Evolutionary conservation across 1,140 invertebrate species (phyloP).

Genomic region (Linepithema humile): DNA sequence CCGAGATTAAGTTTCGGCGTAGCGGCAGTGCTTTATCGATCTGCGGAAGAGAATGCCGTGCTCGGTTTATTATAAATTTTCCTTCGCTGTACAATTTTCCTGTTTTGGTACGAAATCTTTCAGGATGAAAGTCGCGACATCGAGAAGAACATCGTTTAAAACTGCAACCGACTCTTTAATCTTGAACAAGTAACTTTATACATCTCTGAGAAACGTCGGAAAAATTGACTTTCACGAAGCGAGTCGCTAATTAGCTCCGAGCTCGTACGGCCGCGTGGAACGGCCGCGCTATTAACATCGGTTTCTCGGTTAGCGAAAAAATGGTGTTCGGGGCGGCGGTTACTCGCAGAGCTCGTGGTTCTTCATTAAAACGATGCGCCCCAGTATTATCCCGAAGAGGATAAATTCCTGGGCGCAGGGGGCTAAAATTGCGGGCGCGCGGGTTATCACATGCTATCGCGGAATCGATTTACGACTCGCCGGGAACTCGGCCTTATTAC

Average conservation of each 20-base stretch:
- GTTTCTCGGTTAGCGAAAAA: constrained; percentile 25
- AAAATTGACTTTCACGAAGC: constrained; percentile 24
- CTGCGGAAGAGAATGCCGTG: constrained; percentile 1
- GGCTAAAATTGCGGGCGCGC: constrained; percentile 25
- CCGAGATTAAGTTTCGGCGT: constrained; percentile 37
- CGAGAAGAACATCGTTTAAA: not conserved
- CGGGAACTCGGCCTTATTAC: constrained; percentile 27
- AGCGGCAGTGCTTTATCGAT: constrained; percentile 27
- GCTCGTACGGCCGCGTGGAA: not conserved
- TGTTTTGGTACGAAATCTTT: not conserved
- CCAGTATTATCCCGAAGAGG: constrained; percentile 24
- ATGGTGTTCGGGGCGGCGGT: constrained; percentile 30
- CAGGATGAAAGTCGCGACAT: not conserved
- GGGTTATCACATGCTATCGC: constrained; percentile 38
- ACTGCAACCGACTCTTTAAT: not conserved
- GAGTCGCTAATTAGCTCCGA: constrained; percentile 4
- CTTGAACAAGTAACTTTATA: not conserved
- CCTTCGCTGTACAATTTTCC: not conserved
- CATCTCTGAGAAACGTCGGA: not conserved
- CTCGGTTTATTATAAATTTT: constrained; percentile 44
- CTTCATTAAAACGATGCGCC: constrained; percentile 50
- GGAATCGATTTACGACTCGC: constrained; percentile 46
- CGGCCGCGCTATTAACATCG: constrained; percentile 20
- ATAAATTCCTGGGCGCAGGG: constrained; percentile 27
- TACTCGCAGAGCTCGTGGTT: constrained; percentile 25